Evolutionary conservation across 2,113 vertebrate genomes (phyloP), one percentile per base, ranked within the genome.

Genomic region (Machaerirhynchus nigripectus): DNA sequence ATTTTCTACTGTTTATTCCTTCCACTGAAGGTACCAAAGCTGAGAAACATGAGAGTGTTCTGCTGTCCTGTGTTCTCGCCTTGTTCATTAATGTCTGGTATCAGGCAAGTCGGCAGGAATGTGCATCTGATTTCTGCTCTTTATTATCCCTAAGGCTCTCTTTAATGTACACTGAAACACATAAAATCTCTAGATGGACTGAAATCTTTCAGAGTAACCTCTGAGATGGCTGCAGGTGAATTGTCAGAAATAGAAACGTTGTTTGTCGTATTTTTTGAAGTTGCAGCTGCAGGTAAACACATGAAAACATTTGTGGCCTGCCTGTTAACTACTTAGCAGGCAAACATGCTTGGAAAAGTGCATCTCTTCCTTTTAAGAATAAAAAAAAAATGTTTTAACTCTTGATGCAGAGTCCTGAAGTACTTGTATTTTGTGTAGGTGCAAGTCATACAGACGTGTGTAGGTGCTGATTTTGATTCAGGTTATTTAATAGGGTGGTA

Each of bases 381-480:
- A 13, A 49, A 15, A 17, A 39, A 39, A 42, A 24, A 65, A 3
- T 2, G 5, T 39, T 84, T 74, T n/a, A 49, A 56, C 81, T 93
- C 39, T 49, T 24, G 13, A 23, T 47, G 27, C 28, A 57, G 68
- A 86, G 65, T 73, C 57, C 80, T 79, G 57, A 69, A 87, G 73
- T 69, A 50, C 46, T 92, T 80, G 24, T 84, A 64, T 78, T 87
- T 71, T 0, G 7, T 95, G 93, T 94, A 95, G 89, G 89, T 94
- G 91, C 77, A 63, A 84, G 49, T 94, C 53, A 59, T 88, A 84
- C 53, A 84, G 76, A 67, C 2, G 1, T 94, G 82, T 80, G 79
- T 96, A 88, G 83, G 95, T 90, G 90, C 92, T 93, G 68, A 87
- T 90, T 93, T 84, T 84, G 52, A 90, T 93, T 86, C 79, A 81